Conservation (phyloP, 2,797 vertebrate species). For the Macrochelys suwanniensis region DNA sequence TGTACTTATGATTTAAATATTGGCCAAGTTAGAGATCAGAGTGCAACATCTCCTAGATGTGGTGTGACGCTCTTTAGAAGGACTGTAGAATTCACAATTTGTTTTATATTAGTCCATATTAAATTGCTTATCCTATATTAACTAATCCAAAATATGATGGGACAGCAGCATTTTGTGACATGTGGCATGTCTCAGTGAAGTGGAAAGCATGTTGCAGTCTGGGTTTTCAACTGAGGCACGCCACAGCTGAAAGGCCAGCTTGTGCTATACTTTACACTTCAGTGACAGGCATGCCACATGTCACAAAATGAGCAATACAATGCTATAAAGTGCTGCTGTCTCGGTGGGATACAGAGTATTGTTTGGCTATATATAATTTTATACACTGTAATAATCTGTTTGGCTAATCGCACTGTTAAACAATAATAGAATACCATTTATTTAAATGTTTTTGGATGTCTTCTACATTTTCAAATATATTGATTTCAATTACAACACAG, state of each 20-base stretch:
- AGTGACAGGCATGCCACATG: slow-evolving; percentile 17
- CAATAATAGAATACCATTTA: no score
- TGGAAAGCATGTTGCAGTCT: slow-evolving; percentile 38
- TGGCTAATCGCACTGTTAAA: neutral
- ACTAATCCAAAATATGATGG: neutral
- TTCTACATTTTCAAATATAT: no score
- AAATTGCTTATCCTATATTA: neutral
- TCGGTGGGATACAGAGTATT: neutral
- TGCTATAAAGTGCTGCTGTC: neutral
- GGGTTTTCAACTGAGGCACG: neutral
- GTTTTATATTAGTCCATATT: neutral
- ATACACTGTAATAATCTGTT: neutral
- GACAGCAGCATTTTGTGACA: slow-evolving; percentile 27
- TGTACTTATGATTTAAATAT: neutral
- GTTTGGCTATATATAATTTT: neutral
- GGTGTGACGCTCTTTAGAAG: neutral
- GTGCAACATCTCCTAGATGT: neutral
- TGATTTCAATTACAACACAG: no score
- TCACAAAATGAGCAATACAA: rapidly evolving
- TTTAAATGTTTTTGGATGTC: no score
- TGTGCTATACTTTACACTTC: slow-evolving; percentile 40
- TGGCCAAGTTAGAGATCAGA: neutral
- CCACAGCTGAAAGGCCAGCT: slow-evolving; percentile 51
- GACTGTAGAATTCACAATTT: neutral
- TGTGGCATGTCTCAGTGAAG: slow-evolving; percentile 36